Evolutionary conservation across 2,888 invertebrate species (phyloP).

Genomic region (Cacoxenus indagator): DNA sequence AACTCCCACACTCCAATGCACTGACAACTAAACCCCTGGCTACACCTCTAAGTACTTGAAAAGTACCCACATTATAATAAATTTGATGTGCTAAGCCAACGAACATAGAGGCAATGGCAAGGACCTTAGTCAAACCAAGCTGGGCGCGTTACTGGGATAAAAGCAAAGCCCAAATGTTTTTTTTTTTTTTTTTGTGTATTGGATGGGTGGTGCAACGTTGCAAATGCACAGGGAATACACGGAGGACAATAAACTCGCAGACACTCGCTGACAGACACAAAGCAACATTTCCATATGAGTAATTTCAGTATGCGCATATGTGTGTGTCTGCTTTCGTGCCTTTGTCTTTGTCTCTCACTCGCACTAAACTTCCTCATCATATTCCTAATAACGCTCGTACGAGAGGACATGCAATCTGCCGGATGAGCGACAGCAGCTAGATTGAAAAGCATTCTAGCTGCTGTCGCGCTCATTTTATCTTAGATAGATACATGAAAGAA

Average conservation of each 20-base stretch:
- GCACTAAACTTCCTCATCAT: background rate
- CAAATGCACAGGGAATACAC: background rate
- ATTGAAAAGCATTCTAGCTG: background rate
- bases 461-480: background rate
- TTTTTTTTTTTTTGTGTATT: background rate
- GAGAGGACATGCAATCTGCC: background rate
- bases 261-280: background rate
- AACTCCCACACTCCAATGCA: background rate
- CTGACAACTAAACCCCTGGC: background rate
- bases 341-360: background rate
- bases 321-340: background rate
- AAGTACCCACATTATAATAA: conserved; percentile 11
- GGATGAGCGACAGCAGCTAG: background rate
- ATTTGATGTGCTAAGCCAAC: conserved; percentile 5
- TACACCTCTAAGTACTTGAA: conserved; percentile 12
- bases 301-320: no score
- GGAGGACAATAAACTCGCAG: conserved; percentile 2
- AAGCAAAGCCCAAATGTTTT: background rate
- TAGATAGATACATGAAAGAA: conserved; percentile 3
- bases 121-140: background rate
- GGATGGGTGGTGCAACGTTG: background rate
- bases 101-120: background rate
- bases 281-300: conserved; percentile 1
- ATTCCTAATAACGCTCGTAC: background rate
- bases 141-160: background rate